Evolutionary conservation across 2,888 invertebrate genomes (phyloP).

Genomic region (Rhogogaster chlorosoma): DNA sequence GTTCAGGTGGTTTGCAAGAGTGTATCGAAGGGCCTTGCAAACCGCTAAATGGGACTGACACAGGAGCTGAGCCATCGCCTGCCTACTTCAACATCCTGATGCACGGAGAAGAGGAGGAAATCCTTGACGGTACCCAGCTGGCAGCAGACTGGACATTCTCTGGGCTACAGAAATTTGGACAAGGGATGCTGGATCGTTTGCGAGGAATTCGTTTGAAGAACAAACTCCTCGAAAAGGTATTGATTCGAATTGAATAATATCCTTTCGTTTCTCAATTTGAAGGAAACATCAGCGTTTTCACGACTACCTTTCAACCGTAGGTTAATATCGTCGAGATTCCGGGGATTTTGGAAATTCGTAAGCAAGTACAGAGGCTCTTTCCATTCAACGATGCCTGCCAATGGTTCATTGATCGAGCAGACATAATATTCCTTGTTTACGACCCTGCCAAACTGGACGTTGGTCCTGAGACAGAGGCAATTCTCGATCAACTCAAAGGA

Average conservation of each 20-base stretch:
- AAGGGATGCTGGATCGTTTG: constrained; percentile 93
- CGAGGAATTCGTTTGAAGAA: constrained; percentile 90
- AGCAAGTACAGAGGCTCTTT: constrained; percentile 94
- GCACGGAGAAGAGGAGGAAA: constrained; percentile 92
- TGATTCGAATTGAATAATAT: constrained; percentile 27
- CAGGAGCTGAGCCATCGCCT: constrained; percentile 96
- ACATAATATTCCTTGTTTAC: constrained; percentile 96
- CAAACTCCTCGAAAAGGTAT: constrained; percentile 93
- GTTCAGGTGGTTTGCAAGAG: constrained; percentile 67
- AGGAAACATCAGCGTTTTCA: neutral
- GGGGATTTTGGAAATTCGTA: constrained; percentile 95
- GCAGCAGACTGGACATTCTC: constrained; percentile 98
- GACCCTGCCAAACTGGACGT: constrained; percentile 97
- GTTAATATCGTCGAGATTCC: constrained; percentile 98
- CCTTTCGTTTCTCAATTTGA: neutral
- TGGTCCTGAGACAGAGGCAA: constrained; percentile 96
- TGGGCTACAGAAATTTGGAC: constrained; percentile 96
- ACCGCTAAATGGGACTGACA: constrained; percentile 64
- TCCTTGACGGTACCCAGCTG: constrained; percentile 94
- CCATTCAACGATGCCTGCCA: constrained; percentile 98
- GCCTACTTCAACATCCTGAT: constrained; percentile 95
- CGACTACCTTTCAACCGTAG: constrained; percentile 77
- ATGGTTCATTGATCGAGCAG: constrained; percentile 98
- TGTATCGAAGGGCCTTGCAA: constrained; percentile 63
- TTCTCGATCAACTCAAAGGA: constrained; percentile 96